Conservation (phyloP, 2,888 invertebrate species). For the Hybos culiciformis region DNA sequence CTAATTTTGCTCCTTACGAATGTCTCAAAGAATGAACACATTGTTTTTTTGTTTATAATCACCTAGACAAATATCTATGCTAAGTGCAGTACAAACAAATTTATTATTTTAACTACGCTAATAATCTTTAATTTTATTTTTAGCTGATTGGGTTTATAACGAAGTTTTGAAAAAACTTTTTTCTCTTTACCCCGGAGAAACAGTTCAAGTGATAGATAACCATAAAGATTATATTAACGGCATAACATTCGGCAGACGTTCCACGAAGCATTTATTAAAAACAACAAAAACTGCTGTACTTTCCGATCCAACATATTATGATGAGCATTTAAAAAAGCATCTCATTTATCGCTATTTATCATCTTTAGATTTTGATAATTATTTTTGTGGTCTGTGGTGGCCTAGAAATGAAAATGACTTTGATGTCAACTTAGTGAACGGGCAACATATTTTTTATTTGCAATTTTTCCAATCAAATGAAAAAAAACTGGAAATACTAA, state of each 20-base stretch:
- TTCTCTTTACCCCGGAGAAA: not conserved
- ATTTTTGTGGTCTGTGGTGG: not conserved
- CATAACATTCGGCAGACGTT: not conserved
- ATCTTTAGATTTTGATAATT: not conserved
- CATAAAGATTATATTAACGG: not conserved
- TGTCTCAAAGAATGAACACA: too few species aligned
- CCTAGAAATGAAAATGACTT: not conserved
- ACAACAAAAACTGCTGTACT: not conserved
- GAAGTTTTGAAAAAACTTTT: too few species aligned
- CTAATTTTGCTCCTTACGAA: too few species aligned
- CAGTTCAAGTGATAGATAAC: not conserved
- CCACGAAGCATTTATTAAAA: not conserved
- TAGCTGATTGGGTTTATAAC: too few species aligned
- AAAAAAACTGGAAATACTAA: not conserved
- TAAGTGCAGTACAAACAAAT: too few species aligned
- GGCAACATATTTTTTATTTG: not conserved
- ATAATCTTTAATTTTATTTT: too few species aligned
- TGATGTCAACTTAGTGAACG: not conserved
- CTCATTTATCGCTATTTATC: not conserved
- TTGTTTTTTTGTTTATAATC: too few species aligned
- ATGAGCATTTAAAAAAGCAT: not conserved
- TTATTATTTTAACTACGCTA: too few species aligned
- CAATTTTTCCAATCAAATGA: not conserved
- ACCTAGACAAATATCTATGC: too few species aligned
- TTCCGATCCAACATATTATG: not conserved